These are phyloP conservation scores for Esox lucius DNA, from an alignment of 2,797 vertebrate genomes.

Conservation along the genomic window DNA sequence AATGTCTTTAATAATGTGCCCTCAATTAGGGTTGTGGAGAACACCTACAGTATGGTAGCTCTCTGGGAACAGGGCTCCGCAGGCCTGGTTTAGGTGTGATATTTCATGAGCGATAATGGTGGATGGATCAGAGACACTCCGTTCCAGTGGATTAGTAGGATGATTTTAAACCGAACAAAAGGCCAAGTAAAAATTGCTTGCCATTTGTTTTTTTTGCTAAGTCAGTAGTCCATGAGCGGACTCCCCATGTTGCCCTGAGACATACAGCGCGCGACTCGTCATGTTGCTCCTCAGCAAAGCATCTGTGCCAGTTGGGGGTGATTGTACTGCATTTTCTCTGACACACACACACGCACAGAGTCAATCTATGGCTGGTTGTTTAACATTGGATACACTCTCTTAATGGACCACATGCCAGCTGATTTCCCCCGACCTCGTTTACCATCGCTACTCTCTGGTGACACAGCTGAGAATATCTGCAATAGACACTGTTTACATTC, in stretches of 20 bases:
- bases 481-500: slow-evolving; percentile 29
- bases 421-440: slow-evolving; percentile 49
- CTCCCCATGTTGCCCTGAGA: background rate
- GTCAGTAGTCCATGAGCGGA: slow-evolving; percentile 22
- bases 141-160: slow-evolving; percentile 10
- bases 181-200: background rate
- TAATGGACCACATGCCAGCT: slow-evolving; percentile 1
- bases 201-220: slow-evolving; percentile 24
- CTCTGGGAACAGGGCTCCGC: too few relatives aligned
- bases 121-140: background rate
- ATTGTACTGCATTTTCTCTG: slow-evolving; percentile 24
- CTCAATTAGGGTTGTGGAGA: too few relatives aligned
- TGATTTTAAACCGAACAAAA: slow-evolving; percentile 5
- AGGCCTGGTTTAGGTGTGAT: background rate
- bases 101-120: background rate
- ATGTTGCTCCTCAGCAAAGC: slow-evolving; percentile 26
- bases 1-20: too few relatives aligned
- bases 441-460: slow-evolving; percentile 37
- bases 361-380: slow-evolving; percentile 5
- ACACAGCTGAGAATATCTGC: slow-evolving; percentile 15
- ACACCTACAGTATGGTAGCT: too few relatives aligned
- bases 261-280: slow-evolving; percentile 15
- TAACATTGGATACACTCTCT: slow-evolving; percentile 25
- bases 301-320: slow-evolving; percentile 30
- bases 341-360: background rate